phyloP scores from a whole-genome alignment of 2,113 vertebrate genomes.

The Gymnorhina tibicen region DNA sequence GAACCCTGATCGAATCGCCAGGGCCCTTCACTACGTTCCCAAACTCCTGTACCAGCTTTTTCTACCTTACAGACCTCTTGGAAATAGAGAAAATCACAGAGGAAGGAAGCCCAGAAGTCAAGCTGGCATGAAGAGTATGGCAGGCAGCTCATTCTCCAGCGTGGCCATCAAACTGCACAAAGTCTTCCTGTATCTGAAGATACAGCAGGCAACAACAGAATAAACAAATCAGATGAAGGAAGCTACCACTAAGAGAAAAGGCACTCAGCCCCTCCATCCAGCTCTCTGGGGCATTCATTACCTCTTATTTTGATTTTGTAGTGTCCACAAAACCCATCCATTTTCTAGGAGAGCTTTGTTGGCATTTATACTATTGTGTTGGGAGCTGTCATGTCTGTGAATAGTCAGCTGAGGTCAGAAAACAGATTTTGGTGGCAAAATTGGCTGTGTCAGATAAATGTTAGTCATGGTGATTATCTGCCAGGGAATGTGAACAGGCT shows the following conservation, averaged over 20 bases:
- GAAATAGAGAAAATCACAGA: neutral
- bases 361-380: neutral
- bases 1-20: neutral
- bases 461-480: slow-evolving; percentile 74
- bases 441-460: slow-evolving; percentile 42
- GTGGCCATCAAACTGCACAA: neutral
- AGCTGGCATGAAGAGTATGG: neutral
- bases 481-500: slow-evolving; percentile 51
- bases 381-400: neutral
- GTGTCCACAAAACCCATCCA: neutral
- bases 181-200: neutral
- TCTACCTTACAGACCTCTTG: neutral
- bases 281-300: neutral
- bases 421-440: slow-evolving; percentile 53
- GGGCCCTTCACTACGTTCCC: neutral
- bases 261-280: neutral
- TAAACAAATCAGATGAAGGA: neutral
- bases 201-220: neutral
- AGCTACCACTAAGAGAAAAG: neutral
- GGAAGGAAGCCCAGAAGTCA: neutral
- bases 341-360: neutral
- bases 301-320: neutral
- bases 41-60: neutral
- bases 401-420: neutral
- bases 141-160: neutral